Conservation (phyloP, 2,888 invertebrate genomes). For the Ditula angustiorana region DNA sequence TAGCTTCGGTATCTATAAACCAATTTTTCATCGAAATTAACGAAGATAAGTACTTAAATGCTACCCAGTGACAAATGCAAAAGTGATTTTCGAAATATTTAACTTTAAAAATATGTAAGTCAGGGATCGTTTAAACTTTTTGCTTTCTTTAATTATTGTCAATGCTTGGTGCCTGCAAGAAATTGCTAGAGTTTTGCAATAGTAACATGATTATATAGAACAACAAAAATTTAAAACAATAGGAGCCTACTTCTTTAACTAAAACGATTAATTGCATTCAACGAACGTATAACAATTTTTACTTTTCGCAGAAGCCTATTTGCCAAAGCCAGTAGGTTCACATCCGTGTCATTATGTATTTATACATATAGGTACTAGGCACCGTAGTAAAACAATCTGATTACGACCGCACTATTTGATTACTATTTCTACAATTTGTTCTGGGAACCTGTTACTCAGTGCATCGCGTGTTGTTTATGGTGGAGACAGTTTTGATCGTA, state of each 20-base stretch:
- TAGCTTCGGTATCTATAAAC: no score
- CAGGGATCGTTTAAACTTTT: no score
- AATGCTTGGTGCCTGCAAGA: neutral
- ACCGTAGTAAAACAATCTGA: constrained; percentile 8
- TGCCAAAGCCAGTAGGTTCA: neutral
- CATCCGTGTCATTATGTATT: constrained; percentile 34
- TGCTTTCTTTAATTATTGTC: no score
- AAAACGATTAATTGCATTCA: constrained; percentile 28
- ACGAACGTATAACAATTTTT: constrained; percentile 22
- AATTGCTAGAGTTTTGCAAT: neutral
- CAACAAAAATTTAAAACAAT: neutral
- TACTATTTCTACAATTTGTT: constrained; percentile 26
- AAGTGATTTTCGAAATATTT: no score
- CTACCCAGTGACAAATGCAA: no score
- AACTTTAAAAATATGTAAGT: no score
- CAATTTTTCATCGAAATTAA: no score
- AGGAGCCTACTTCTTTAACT: neutral
- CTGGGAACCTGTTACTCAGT: constrained; percentile 27
- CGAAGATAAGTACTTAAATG: no score
- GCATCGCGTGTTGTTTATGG: constrained; percentile 23
- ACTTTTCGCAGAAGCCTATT: constrained; percentile 31
- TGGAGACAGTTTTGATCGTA: constrained; percentile 22
- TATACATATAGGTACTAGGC: constrained; percentile 10
- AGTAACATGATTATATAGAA: neutral
- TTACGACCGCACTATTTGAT: constrained; percentile 30